phyloP scores from a whole-genome alignment of 2,113 vertebrate species.

The Motacilla tschutschensis region DNA sequence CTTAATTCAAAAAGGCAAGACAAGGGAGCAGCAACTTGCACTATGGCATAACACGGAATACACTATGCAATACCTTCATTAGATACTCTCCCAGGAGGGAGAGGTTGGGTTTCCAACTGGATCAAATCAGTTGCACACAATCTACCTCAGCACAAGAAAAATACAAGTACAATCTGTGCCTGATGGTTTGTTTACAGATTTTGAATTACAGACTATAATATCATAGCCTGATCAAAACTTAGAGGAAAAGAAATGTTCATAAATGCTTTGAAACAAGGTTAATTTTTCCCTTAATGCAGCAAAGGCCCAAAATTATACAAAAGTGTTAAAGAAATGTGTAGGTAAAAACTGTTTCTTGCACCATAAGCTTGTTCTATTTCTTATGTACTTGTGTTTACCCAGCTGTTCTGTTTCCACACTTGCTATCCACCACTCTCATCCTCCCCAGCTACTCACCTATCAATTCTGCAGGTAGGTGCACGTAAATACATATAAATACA shows the following conservation, averaged over 20 bases:
- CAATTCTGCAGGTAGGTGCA: not conserved
- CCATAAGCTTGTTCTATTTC: not conserved
- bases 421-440: not conserved
- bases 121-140: not conserved
- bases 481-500: not conserved
- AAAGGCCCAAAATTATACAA: not conserved
- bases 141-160: not conserved
- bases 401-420: not conserved
- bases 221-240: not conserved
- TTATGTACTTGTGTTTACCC: not conserved
- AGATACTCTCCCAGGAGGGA: not conserved
- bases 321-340: not conserved
- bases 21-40: not conserved
- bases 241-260: not conserved
- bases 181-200: not conserved
- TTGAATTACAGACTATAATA: not conserved
- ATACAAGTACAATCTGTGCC: not conserved
- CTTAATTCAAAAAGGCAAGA: not conserved
- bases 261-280: not conserved
- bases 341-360: not conserved
- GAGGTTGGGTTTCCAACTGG: not conserved
- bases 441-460: not conserved
- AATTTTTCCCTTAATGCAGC: not conserved
- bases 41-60: accelerated
- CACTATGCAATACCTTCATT: not conserved